These are phyloP conservation scores for Thryonomys swinderianus DNA, from an alignment of 2,113 vertebrate genomes.

Conservation along the genomic window DNA sequence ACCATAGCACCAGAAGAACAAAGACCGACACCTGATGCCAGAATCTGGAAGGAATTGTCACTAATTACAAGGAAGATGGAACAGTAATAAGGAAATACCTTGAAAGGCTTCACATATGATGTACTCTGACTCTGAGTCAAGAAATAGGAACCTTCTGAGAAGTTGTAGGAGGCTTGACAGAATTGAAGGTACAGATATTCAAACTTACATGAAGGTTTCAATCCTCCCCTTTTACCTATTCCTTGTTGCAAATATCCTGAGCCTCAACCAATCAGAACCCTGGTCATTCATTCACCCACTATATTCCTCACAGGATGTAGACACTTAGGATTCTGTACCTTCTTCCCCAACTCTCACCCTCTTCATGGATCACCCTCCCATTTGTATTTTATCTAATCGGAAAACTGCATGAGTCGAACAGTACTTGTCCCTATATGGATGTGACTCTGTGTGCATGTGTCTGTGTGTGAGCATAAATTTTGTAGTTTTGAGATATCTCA, in stretches of 20 bases:
- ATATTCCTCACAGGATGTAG: neutral
- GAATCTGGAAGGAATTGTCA: constrained; percentile 49
- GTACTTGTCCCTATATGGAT: neutral
- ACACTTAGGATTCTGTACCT: neutral
- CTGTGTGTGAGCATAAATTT: neutral
- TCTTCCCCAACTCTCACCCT: neutral
- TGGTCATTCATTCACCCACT: neutral
- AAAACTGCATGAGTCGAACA: neutral
- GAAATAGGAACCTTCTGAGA: constrained; percentile 17
- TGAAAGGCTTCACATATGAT: neutral
- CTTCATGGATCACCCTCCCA: neutral
- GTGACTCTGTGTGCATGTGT: neutral
- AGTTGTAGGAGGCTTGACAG: neutral
- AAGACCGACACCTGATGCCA: neutral
- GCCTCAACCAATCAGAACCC: neutral
- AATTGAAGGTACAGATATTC: constrained; percentile 15
- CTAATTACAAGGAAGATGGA: constrained; percentile 60
- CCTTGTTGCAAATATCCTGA: neutral
- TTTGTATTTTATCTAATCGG: neutral
- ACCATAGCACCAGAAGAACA: constrained; percentile 21
- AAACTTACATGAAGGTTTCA: neutral
- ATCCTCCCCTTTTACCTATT: neutral
- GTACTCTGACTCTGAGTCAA: constrained; percentile 42
- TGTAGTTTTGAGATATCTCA: neutral
- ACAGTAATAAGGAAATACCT: constrained; percentile 21